These are phyloP conservation scores for Sicus ferrugineus DNA, from an alignment of 2,888 invertebrate species.

Conservation along the genomic window DNA sequence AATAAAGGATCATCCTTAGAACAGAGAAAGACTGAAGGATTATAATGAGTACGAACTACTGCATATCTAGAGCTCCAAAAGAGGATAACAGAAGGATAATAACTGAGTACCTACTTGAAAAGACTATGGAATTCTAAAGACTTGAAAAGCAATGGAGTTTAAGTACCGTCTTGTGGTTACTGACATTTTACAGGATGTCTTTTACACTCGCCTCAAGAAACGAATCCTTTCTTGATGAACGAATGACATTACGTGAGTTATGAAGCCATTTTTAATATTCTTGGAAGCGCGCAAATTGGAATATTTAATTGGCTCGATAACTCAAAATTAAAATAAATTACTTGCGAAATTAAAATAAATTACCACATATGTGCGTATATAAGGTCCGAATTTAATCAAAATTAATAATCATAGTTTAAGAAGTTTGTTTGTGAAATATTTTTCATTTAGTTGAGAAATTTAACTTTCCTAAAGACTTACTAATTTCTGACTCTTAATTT, in stretches of 20 bases:
- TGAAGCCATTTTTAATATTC: slow-evolving; percentile 28
- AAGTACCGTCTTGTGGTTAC: background rate
- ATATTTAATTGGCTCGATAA: slow-evolving; percentile 25
- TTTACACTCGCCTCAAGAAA: background rate
- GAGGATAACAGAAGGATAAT: slow-evolving; percentile 26
- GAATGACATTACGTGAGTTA: slow-evolving; percentile 29
- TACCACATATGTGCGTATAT: background rate
- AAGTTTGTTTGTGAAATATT: no score
- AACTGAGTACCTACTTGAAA: background rate
- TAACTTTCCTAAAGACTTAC: no score
- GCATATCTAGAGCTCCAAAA: slow-evolving; percentile 8
- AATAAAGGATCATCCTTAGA: slow-evolving; percentile 4
- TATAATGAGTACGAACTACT: slow-evolving; percentile 17
- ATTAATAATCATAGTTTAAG: no score
- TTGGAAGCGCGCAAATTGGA: slow-evolving; percentile 8
- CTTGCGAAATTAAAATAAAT: background rate
- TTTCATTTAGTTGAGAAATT: no score
- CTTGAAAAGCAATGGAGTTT: background rate
- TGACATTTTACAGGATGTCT: background rate
- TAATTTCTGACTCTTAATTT: no score
- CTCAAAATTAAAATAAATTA: slow-evolving; percentile 19
- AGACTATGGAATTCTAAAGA: background rate
- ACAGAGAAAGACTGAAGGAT: slow-evolving; percentile 3
- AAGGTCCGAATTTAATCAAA: no score
- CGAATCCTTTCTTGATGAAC: slow-evolving; percentile 1